Evolutionary conservation across 1,140 invertebrate genomes (phyloP).

Genomic region (Odontomachus brunneus): DNA sequence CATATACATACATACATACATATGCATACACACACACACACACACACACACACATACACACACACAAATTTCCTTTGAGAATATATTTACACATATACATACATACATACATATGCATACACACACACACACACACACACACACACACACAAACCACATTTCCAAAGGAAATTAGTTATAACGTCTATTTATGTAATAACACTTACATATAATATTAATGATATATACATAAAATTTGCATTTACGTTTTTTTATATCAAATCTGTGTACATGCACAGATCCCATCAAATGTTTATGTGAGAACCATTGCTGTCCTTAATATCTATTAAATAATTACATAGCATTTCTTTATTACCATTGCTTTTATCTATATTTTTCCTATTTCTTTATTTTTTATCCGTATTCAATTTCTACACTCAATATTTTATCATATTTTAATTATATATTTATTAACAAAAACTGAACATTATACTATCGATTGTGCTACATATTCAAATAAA

Average conservation of each 20-base stretch:
- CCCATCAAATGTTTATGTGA: conserved; percentile 71
- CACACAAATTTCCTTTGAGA: too few species aligned
- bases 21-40: too few species aligned
- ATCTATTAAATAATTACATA: conserved; percentile 26
- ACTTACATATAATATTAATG: conserved; percentile 7
- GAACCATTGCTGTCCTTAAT: conserved; percentile 27
- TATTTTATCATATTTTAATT: conserved; percentile 64
- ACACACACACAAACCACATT: not conserved
- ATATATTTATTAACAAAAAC: conserved; percentile 57
- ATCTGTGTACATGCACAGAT: conserved; percentile 66
- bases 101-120: not conserved
- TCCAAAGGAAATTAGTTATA: conserved; percentile 30
- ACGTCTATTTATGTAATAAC: conserved; percentile 27
- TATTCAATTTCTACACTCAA: conserved; percentile 59
- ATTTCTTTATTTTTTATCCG: conserved; percentile 47
- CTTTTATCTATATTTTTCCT: conserved; percentile 40
- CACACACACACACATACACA: too few species aligned
- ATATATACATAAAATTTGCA: conserved; percentile 21
- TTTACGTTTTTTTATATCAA: conserved; percentile 38
- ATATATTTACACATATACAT: not conserved
- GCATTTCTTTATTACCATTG: conserved; percentile 12
- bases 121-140: too few species aligned
- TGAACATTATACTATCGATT: conserved; percentile 47
- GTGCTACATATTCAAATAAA: conserved; percentile 59
- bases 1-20: too few species aligned